Percentiles rank a stretch among this genome's conserved stretches.
These are phyloP conservation scores for Brassicogethes aeneus DNA, from an alignment of 2,888 invertebrate genomes.

Conservation along the genomic window DNA sequence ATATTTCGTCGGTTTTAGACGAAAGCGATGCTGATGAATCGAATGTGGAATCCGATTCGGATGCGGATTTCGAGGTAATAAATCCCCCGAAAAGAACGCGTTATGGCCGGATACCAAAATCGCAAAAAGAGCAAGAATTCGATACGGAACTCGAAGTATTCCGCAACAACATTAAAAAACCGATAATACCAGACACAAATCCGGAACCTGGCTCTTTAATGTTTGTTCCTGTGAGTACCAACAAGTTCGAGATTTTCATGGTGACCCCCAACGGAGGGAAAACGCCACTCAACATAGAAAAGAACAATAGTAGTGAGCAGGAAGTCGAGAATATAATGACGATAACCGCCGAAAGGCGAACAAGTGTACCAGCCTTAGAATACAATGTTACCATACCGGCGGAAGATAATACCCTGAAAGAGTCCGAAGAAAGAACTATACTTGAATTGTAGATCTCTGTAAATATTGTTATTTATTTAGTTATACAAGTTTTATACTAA, in stretches of 20 bases:
- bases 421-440: no score
- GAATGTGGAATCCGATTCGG: constrained; percentile 15
- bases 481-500: no score
- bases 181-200: constrained; percentile 3
- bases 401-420: no score
- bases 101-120: constrained; percentile 40
- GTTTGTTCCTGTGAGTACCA: constrained; percentile 41
- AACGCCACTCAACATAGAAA: constrained; percentile 32
- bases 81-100: constrained; percentile 39
- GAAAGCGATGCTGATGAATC: constrained; percentile 27
- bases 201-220: constrained; percentile 45
- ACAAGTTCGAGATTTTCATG: constrained; percentile 43
- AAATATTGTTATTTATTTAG: no score
- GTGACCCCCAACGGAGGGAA: constrained; percentile 37
- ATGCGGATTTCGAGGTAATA: constrained; percentile 17
- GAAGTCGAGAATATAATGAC: constrained; percentile 21
- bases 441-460: no score
- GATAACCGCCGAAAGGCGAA: constrained; percentile 14
- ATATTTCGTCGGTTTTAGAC: not conserved
- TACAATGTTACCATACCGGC: no score
- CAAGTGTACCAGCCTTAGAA: constrained; percentile 1
- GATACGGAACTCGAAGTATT: constrained; percentile 20
- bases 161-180: constrained; percentile 23
- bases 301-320: constrained; percentile 20
- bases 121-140: constrained; percentile 20